phyloP scores from a whole-genome alignment of 2,113 vertebrate genomes.

The Danio rerio region GRCz12tu NC_133176.1:38160001-38160500 shows the following conservation, averaged over 20 bases:
- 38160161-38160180: constrained; percentile 23
- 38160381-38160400: too few relatives aligned
- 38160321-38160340: background rate
- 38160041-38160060: constrained; percentile 81
- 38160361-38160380: background rate
- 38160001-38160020: constrained; percentile 76
- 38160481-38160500: background rate
- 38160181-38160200: background rate
- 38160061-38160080: constrained; percentile 54
- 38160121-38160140: constrained; percentile 70
- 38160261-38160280: background rate
- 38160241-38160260: background rate
- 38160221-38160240: too few relatives aligned
- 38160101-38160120: constrained; percentile 74
- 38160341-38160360: background rate
- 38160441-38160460: background rate
- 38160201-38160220: constrained; percentile 39
- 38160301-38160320: background rate
- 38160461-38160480: background rate
- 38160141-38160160: constrained; percentile 60
- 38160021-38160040: constrained; percentile 76
- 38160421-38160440: background rate
- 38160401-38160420: too few relatives aligned
- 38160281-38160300: background rate
- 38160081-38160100: constrained; percentile 56